Base-by-base conservation (phyloP, 2,888 invertebrate species). In the Cerceris ruficornis region DNA sequence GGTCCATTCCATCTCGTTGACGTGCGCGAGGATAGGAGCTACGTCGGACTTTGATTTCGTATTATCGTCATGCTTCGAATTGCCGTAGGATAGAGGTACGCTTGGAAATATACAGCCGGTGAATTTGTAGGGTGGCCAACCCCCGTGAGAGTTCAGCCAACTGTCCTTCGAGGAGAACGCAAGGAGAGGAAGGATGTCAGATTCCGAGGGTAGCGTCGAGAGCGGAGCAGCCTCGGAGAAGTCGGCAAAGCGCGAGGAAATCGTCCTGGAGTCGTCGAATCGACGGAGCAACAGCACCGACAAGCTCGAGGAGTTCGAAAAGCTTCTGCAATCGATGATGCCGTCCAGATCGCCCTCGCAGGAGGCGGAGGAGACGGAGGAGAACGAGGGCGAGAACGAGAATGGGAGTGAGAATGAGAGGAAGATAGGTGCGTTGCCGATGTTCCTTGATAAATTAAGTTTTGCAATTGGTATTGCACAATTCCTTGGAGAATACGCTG, bases 271-370 rank as follows among this genome's bases (percentile, higher is more conserved):
- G 49, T n/a, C 74, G 68, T 64, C 78, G 69, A 78, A 68, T 60
- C 86, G 67, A 58, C 84, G 86, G 82, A 86, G 82, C 55, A 57
- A 76, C 17, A 83, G 86, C 64, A 84, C 81, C 65, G 91, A 91
- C 83, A 91, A 90, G 76, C 86, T 90, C 68, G 90, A 91, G 71
- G 91, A 92, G 85, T 91, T 91, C 72, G 90, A 91, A 73, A 90
- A 89, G 79, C 85, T 91, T 54, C 80, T 92, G 15, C 87, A 88
- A 85, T 88, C 91, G 77, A 91, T 91, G 89, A 87, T 91, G 78
- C 89, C 89, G 39, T 89, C 90, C 17, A 85, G 85, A 7, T 83
- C 78, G 17, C 84, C 82, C 7, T 90, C 91, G 17, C 90, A 91
- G 42, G 90, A 89, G 39, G 89, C 86, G 7, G 88, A 87, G 4